Evolutionary conservation across 2,797 vertebrate species (phyloP), one percentile per base, ranked within the genome.

Genomic region (Clamator glandarius): DNA sequence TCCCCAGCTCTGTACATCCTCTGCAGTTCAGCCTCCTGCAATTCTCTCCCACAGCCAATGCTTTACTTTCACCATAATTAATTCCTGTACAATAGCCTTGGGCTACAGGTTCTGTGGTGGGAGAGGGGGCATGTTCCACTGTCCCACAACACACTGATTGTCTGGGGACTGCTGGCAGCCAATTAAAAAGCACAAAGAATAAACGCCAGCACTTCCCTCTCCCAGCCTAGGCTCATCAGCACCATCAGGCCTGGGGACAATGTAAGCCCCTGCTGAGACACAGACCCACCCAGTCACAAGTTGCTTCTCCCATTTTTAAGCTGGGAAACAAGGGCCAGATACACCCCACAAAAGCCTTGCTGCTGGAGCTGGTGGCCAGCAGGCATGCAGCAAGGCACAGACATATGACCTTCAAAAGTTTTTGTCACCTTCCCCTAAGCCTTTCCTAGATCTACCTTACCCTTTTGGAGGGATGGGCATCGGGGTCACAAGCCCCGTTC

Each of bases 101-200:
- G 36, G 26, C 41, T 61, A 3, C 42, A 11, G 75, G 52, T 24
- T 52, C 33, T 52, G 42, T 15, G 62, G 29, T n/a, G 55, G 46
- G 35, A 64, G 31, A 73, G 10, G 5, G 41, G 20, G 41, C 0
- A 0, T 5, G 11, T n/a, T 73, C 36, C 52, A 39, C 26, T 1
- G 15, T 55, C 69, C 55, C n/a, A 29, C 74, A 42, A 8, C 4
- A 6, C 0, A 4, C 0, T 0, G 46, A 14, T 48, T 46, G 4
- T 13, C 15, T 15, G 33, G 28, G 29, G 55, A 61, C 39, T 91
- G 91, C 94, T 89, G 81, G 91, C 55, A 96, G 90, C 12, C 31
- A 90, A 64, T 92, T 93, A 79, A 95, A 80, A 51, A 88, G 84
- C 63, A 93, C 69, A 61, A 95, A 89, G 66, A 94, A 26, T 10